A percentile compares a stretch with the other conserved stretches of the same genome.
Evolutionary conservation across 2,888 invertebrate species (phyloP).

Genomic region (Nowickia ferox): DNA sequence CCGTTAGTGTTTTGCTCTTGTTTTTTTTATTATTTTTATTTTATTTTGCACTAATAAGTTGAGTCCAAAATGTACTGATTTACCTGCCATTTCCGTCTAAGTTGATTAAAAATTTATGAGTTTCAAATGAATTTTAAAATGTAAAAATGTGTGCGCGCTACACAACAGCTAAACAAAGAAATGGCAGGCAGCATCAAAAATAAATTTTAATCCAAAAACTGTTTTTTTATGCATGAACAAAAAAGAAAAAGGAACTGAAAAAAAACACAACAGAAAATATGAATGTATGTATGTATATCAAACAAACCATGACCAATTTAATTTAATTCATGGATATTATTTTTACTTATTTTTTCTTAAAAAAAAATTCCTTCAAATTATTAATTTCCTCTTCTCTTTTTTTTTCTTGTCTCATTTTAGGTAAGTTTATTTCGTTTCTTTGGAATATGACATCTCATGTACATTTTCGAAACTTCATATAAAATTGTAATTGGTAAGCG

Average conservation of each 20-base stretch:
- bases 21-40: constrained; percentile 40
- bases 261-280: not conserved
- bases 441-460: constrained; percentile 15
- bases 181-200: constrained; percentile 16
- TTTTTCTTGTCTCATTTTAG: constrained; percentile 61
- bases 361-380: constrained; percentile 32
- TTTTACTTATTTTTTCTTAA: constrained; percentile 14
- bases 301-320: constrained; percentile 50
- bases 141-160: constrained; percentile 4
- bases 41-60: constrained; percentile 61
- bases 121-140: constrained; percentile 70
- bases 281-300: not conserved
- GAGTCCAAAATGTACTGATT: constrained; percentile 43
- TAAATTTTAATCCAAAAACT: constrained; percentile 49
- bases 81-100: constrained; percentile 73
- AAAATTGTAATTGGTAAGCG: constrained; percentile 43
- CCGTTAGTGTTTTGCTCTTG: not conserved
- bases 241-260: not conserved
- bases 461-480: constrained; percentile 17
- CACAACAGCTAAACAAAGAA: constrained; percentile 11
- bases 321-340: constrained; percentile 23
- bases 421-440: constrained; percentile 43
- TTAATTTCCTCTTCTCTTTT: constrained; percentile 48
- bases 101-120: constrained; percentile 75
- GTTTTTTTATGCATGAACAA: constrained; percentile 14